Base-by-base conservation (phyloP, 2,797 vertebrate genomes). In the Macroramphosus scolopax region DNA sequence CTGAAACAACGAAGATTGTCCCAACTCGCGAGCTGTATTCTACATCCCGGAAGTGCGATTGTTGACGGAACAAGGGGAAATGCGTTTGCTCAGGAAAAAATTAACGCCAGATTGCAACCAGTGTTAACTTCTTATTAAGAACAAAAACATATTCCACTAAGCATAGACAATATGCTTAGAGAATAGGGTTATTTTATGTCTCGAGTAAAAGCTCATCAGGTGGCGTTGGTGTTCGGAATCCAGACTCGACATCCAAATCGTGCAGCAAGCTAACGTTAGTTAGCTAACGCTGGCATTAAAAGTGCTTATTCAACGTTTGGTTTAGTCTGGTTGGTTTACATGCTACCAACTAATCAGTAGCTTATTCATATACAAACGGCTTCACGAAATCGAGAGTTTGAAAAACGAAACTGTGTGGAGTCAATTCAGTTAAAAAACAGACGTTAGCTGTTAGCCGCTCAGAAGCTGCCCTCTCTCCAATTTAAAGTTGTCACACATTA, bases 1-100 rank as follows among this genome's bases (percentile, higher is more conserved):
- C 12, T 3, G 5, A 24, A 13, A 8, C 4, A 1, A 17, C 14
- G n/a, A 63, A 48, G 17, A 54, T 73, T 81, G 78, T 68, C 62
- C 71, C 22, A 26, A 1, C 4, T 30, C 26, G 0, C 47, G n/a
- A 56, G 25, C 67, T 44, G 67, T 86, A 83, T 0, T 51, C 45
- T 9, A 0, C 8, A 43, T 31, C 18, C 1, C 63, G 73, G 85
- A 83, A 79, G 76, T 68, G 38, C n/a, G 2, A 29, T 31, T 83
- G 78, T 80, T 81, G 68, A 81, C 70, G 53, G 73, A 77, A 68
- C 67, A 0, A 2, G 16, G 35, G 38, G 54, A 65, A 65, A 17
- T 40, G 32, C 32, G 17, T 22, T n/a, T 48, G 46, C 26, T 31
- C 2, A 17, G 16, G 17, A 58, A 12, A 35, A 5, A 12, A 35